Evolutionary conservation across 2,113 vertebrate genomes (phyloP).

Genomic region (Pelecanoides urinatrix): DNA sequence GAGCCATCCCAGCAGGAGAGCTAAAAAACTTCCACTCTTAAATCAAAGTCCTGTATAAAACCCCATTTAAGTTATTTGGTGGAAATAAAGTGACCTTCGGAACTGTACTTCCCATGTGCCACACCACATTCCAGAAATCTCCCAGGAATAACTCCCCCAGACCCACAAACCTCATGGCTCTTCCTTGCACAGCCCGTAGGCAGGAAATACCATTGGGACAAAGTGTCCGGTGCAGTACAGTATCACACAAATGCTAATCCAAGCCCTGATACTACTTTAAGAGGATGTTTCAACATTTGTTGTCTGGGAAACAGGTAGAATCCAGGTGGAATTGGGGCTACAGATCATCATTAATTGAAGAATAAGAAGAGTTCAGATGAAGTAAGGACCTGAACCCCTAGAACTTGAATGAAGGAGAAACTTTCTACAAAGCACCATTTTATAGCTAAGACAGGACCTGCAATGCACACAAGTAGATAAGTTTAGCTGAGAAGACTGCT

Average conservation of each 20-base stretch:
- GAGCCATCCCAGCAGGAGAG: conserved; percentile 42
- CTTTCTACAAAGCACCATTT: neutral
- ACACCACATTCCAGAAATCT: neutral
- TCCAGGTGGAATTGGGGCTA: neutral
- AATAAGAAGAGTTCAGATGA: neutral
- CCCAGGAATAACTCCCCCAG: neutral
- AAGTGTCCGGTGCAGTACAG: neutral
- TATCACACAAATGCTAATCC: neutral
- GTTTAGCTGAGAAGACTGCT: neutral
- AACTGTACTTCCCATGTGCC: neutral
- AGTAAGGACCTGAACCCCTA: neutral
- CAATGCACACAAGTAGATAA: neutral
- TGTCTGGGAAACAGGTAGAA: neutral
- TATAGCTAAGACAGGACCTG: neutral
- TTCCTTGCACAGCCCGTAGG: neutral
- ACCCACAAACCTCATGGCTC: neutral
- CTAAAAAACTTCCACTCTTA: conserved; percentile 59
- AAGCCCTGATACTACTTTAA: neutral
- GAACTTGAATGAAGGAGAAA: neutral
- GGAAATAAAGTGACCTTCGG: conserved; percentile 52
- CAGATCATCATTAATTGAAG: neutral
- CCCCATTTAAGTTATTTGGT: conserved; percentile 42
- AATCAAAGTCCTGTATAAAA: conserved; percentile 55
- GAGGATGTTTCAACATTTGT: neutral
- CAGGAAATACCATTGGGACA: neutral